Conservation (phyloP, 2,113 vertebrate species). For the Megaptera novaeangliae region DNA sequence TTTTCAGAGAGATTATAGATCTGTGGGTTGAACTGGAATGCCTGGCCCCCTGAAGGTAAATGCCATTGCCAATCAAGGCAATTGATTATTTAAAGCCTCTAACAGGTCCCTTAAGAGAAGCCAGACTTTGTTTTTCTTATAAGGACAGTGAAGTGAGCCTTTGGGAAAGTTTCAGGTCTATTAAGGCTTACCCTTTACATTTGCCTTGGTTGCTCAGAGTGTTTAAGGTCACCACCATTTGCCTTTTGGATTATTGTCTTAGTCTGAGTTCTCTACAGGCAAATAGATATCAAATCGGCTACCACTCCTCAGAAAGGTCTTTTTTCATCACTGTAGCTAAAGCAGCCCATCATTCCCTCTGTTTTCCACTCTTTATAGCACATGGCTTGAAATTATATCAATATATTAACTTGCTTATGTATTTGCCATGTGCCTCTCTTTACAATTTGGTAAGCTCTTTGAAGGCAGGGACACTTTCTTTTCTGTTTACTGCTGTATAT, state of each 20-base stretch:
- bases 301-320: neutral
- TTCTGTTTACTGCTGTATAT: neutral
- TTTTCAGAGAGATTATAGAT: slow-evolving; percentile 19
- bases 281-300: neutral
- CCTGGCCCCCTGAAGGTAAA: neutral
- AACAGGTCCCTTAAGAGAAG: neutral
- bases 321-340: neutral
- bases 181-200: neutral
- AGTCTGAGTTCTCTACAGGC: neutral
- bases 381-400: neutral
- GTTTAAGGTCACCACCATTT: neutral
- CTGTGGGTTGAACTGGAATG: neutral
- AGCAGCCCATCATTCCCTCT: neutral
- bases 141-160: neutral
- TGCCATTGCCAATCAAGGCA: neutral
- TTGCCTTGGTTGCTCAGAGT: neutral
- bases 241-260: neutral
- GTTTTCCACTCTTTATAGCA: neutral
- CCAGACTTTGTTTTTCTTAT: neutral
- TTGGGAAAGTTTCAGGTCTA: neutral
- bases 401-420: neutral
- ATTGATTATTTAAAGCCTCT: neutral
- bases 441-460: neutral
- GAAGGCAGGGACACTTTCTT: neutral
- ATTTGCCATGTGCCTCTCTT: neutral